Evolutionary conservation across 2,888 invertebrate species (phyloP), one percentile per base, ranked within the genome.

Genomic region (Lycophotia porphyrea): DNA sequence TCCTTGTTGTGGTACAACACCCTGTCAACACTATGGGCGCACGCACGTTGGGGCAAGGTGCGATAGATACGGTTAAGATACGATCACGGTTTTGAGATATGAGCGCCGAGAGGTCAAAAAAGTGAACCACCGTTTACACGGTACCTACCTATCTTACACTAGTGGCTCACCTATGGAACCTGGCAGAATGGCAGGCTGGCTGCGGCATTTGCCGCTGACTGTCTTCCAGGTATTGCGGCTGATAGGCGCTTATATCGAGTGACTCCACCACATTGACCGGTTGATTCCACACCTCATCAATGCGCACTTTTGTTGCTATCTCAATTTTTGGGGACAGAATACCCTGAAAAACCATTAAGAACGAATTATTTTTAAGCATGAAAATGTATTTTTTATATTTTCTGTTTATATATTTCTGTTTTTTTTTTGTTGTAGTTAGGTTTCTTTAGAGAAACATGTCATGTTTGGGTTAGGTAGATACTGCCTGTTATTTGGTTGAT

Each of bases 281-380:
- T 47, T 92, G 90, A 76, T 91, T 91, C 92, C 93, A 94, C 5
- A 97, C 96, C 92, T 98, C 97, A 90, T 97, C 97, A 76, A 98
- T 97, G 1, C 97, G 97, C 4, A 97, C 97, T 90, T 97, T 97
- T 1, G 98, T 97, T 7, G 97, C 96, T 74, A 98, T 95, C 93
- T 98, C 97, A 76, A 98, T 97, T 95, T 98, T 98, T 0, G 98
- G 98, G 3, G 97, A 97, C 65, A 98, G 94, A 63, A 98, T 97
- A 67, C 98, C 98, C 98, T 98, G 88, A 18, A 92, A 90, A 87
- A 27, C n/a, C 39, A 63, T 63, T 63, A 34, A 60, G 31, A 60
- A 34, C 21, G 9, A 21, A 34, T 34, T 60, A 58, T 36, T 13
- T 39, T 39, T 66, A 31, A 58, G 58, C 44, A 27, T 21, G 7